Evolutionary conservation across 1,140 invertebrate genomes (phyloP).

Genomic region (Zaprionus lachaisei): DNA sequence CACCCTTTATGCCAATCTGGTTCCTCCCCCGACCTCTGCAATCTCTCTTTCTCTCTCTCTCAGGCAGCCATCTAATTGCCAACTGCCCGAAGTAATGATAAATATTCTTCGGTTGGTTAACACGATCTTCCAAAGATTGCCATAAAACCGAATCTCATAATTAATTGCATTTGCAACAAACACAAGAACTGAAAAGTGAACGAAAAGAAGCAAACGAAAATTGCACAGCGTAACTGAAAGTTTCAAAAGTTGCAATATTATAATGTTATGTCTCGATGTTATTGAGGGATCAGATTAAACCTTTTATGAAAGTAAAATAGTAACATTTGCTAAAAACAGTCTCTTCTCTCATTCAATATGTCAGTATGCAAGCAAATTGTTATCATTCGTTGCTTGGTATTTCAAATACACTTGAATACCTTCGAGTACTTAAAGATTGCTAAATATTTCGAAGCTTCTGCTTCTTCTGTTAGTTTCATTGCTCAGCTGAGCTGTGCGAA

Average conservation of each 20-base stretch:
- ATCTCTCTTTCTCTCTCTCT: background rate
- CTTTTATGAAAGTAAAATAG: too few relatives aligned
- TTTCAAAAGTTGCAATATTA: background rate
- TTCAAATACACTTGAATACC: background rate
- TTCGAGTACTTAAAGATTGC: background rate
- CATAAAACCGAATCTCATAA: slow-evolving; percentile 5
- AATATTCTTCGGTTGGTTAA: slow-evolving; percentile 44
- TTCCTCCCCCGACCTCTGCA: background rate
- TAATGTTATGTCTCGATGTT: background rate
- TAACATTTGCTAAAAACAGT: too few relatives aligned
- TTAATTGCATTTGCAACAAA: slow-evolving; percentile 11
- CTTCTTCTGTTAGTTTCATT: background rate
- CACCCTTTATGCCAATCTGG: slow-evolving; percentile 14
- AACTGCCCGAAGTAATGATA: slow-evolving; percentile 23
- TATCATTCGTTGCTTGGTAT: background rate
- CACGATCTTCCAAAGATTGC: slow-evolving; percentile 15
- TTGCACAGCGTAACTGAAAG: background rate
- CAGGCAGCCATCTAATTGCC: slow-evolving; percentile 23
- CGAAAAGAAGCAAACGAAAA: background rate
- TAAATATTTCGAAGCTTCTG: background rate
- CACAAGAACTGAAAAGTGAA: slow-evolving; percentile 12
- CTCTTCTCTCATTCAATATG: background rate
- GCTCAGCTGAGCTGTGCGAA: too few relatives aligned
- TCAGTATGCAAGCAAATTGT: too few relatives aligned
- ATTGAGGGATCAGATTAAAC: too few relatives aligned